A percentile compares a stretch with the other conserved stretches of the same genome.
phyloP scores from a whole-genome alignment of 2,888 invertebrate genomes.

The Dicranocentrus wangi region DNA sequence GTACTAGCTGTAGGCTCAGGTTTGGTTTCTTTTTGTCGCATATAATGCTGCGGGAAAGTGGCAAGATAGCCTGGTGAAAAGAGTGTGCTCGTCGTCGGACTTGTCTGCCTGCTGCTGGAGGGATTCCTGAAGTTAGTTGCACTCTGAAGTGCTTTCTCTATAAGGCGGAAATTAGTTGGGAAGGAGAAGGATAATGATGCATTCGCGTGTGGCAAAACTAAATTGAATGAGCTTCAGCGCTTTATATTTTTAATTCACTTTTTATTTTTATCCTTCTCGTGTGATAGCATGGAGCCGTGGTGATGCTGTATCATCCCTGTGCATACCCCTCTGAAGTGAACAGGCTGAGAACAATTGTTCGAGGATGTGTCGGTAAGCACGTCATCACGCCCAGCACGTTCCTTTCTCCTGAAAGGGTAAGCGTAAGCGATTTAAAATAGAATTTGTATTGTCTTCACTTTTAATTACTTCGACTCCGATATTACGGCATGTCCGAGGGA shows the following conservation, averaged over 20 bases:
- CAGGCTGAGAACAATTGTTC: constrained; percentile 79
- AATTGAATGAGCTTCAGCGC: neutral
- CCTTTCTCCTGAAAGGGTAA: constrained; percentile 79
- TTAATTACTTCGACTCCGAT: too few relatives aligned
- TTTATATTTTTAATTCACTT: constrained; percentile 34
- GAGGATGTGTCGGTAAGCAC: constrained; percentile 83
- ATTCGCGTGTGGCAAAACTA: neutral
- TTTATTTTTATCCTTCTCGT: constrained; percentile 18
- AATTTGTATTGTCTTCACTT: too few relatives aligned
- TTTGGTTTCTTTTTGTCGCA: too few relatives aligned
- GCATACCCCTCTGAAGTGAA: constrained; percentile 81
- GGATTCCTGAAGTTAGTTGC: too few relatives aligned
- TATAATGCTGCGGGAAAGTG: too few relatives aligned
- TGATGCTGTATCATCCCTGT: constrained; percentile 91
- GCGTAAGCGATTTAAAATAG: constrained; percentile 70
- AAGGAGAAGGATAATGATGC: neutral
- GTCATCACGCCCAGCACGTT: constrained; percentile 83
- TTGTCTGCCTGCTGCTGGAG: too few relatives aligned
- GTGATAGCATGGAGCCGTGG: constrained; percentile 84
- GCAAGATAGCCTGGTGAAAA: too few relatives aligned
- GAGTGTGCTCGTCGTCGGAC: too few relatives aligned
- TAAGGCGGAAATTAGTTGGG: too few relatives aligned
- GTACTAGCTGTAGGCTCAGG: too few relatives aligned
- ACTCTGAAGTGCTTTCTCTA: too few relatives aligned
- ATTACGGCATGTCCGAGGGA: too few relatives aligned